phyloP scores from a whole-genome alignment of 2,113 vertebrate genomes.

The Peucedramus taeniatus region DNA sequence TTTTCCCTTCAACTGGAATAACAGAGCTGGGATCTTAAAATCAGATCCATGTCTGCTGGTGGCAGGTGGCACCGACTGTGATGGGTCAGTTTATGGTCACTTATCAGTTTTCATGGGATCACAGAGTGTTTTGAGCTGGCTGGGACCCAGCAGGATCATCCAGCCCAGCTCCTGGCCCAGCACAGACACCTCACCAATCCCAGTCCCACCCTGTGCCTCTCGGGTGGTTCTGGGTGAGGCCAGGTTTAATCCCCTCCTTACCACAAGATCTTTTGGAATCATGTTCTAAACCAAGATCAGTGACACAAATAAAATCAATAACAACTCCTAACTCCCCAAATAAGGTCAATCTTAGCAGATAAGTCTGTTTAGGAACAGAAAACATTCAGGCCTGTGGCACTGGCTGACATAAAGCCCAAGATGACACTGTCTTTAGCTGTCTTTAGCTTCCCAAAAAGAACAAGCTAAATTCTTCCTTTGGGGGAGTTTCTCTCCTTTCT shows the following conservation, averaged over 20 bases:
- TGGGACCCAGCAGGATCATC: neutral
- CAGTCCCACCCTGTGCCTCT: neutral
- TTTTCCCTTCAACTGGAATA: neutral
- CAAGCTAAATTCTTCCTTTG: neutral
- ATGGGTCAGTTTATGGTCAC: neutral
- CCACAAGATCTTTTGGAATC: rapidly evolving
- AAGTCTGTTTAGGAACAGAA: neutral
- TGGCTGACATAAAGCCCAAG: neutral
- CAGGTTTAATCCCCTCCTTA: neutral
- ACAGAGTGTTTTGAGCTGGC: neutral
- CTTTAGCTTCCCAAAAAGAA: neutral
- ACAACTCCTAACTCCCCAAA: neutral
- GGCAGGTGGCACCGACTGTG: neutral
- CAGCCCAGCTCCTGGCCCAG: neutral
- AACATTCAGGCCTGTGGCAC: neutral
- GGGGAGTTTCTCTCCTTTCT: neutral
- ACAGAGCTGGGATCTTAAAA: neutral
- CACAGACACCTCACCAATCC: neutral
- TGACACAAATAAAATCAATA: neutral
- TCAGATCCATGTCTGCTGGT: neutral
- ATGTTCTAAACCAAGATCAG: neutral
- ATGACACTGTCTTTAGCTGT: neutral
- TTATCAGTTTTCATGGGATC: neutral
- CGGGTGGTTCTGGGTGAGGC: rapidly evolving
- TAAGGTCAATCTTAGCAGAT: neutral